These are phyloP conservation scores for Herpetotheres cachinnans DNA, from an alignment of 2,113 vertebrate species.

Conservation along the genomic window DNA sequence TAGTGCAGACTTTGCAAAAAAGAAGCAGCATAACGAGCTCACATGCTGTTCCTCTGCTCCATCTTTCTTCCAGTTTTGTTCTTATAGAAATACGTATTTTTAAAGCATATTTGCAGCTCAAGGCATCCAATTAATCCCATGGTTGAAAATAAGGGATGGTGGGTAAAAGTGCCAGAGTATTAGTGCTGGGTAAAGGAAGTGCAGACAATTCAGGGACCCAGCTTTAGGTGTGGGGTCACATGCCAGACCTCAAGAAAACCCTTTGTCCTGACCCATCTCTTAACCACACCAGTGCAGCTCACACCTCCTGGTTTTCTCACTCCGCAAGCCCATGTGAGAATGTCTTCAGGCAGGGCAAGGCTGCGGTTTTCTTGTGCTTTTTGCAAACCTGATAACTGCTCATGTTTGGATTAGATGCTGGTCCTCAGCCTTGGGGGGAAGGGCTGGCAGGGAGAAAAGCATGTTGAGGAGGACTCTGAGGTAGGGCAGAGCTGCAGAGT, in stretches of 20 bases:
- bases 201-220: neutral
- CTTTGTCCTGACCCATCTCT: neutral
- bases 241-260: neutral
- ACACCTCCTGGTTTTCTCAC: neutral
- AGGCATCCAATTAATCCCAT: neutral
- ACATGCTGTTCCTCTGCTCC: neutral
- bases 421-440: neutral
- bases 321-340: neutral
- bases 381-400: neutral
- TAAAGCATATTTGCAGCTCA: neutral
- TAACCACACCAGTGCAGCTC: neutral
- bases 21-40: neutral
- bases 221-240: neutral
- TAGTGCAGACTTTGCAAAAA: neutral
- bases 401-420: neutral
- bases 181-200: neutral
- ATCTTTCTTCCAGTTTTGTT: neutral
- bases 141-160: neutral
- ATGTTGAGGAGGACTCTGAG: neutral
- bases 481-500: neutral
- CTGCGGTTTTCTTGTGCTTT: neutral
- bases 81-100: neutral
- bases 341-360: accelerated
- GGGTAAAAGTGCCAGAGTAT: neutral
- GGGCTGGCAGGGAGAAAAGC: neutral